Conservation (phyloP, 2,888 invertebrate species). For the Diadegma fenestrale region DNA sequence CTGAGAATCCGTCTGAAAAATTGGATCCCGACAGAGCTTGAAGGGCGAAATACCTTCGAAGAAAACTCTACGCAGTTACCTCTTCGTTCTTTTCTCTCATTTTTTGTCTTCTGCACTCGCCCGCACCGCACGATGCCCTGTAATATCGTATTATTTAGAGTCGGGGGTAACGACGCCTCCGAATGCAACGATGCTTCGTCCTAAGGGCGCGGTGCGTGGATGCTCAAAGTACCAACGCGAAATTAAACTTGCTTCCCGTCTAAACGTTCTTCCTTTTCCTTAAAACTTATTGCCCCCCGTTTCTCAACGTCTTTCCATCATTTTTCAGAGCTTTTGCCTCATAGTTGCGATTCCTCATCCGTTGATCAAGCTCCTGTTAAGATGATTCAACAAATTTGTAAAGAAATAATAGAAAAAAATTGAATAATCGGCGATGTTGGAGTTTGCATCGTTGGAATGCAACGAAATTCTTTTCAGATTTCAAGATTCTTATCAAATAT, state of each 20-base stretch:
- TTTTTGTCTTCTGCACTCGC: conserved; percentile 8
- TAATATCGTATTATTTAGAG: conserved; percentile 84
- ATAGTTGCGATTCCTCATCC: conserved; percentile 3
- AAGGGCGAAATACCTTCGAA: conserved; percentile 63
- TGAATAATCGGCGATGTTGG: no score
- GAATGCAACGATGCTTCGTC: conserved; percentile 74
- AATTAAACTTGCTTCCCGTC: conserved; percentile 80
- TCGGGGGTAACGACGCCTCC: conserved; percentile 79
- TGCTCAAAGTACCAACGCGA: conserved; percentile 72
- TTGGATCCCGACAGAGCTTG: conserved; percentile 76
- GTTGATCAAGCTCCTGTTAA: neutral
- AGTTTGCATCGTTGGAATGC: no score
- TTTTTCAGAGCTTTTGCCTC: conserved; percentile 4
- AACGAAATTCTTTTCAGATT: no score
- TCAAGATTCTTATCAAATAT: no score
- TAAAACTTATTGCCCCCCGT: conserved; percentile 39
- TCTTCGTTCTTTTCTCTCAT: conserved; percentile 25
- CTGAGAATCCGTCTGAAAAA: conserved; percentile 79
- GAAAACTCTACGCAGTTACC: conserved; percentile 30
- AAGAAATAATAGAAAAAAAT: neutral
- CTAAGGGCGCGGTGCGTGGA: conserved; percentile 60
- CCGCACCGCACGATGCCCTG: conserved; percentile 69
- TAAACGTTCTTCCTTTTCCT: conserved; percentile 53
- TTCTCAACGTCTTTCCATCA: conserved; percentile 29
- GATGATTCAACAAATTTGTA: neutral